A percentile compares a stretch with the other conserved stretches of the same genome.
Conservation (phyloP, 2,888 invertebrate species). For the Coelopa pilipes region DNA sequence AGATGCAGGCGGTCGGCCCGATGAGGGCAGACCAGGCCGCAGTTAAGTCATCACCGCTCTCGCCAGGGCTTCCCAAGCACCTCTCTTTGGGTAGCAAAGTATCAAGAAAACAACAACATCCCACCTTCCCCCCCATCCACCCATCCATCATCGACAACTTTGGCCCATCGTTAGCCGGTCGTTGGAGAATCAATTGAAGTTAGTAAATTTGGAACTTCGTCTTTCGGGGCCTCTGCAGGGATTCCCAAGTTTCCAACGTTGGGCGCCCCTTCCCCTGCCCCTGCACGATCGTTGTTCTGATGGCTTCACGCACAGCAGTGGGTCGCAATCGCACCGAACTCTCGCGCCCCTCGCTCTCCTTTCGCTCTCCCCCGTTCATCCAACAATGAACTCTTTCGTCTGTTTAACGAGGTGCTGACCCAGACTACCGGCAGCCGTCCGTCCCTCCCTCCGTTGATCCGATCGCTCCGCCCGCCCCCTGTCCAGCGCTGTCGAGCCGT, state of each 20-base stretch:
- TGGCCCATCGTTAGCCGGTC: background rate
- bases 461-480: too few species aligned
- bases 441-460: too few species aligned
- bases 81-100: background rate
- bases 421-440: conserved; percentile 41
- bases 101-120: too few species aligned
- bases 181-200: too few species aligned
- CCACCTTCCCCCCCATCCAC: too few species aligned
- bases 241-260: too few species aligned
- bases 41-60: background rate
- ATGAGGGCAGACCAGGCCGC: background rate
- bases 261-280: too few species aligned
- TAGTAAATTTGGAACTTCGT: too few species aligned
- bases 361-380: background rate
- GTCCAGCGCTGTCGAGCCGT: background rate
- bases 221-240: too few species aligned
- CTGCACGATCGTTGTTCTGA: too few species aligned
- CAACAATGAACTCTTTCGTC: conserved; percentile 45
- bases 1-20: background rate
- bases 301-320: conserved; percentile 38
- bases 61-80: background rate
- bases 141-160: background rate
- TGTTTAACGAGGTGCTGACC: conserved; percentile 44
- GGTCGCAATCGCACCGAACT: conserved; percentile 36
- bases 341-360: background rate